Evolutionary conservation across 2,888 invertebrate species (phyloP), one percentile per base, ranked within the genome.

Genomic region (Pristionchus mayeri): DNA sequence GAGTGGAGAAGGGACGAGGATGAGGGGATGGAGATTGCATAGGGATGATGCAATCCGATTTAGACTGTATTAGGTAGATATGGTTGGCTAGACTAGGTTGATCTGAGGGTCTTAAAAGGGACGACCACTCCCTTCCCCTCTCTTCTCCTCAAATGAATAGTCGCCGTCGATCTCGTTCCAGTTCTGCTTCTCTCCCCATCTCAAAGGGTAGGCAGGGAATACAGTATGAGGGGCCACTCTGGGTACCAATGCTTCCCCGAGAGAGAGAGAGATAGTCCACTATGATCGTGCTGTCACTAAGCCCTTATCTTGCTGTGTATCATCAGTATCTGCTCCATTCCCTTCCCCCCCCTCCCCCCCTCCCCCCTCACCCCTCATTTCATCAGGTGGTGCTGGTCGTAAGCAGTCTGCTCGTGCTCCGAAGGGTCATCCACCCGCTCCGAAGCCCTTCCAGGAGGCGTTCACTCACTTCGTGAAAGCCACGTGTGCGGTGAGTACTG

Each of bases 391-490:
- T 9, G 21, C 16, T 7, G 40, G 40, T 44, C 71, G 71, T 44
- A 71, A 71, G 71, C 40, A 34, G 63, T 63, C 63, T 6, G 71
- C 71, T 7, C 24, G 71, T 18, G 71, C 40, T n/a, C 24, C 71
- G n/a, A 71, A 71, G 40, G 40, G 40, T 1, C 40, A 7, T 6
- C 18, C 34, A 34, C 7, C 7, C n/a, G 37, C 71, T 0, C 7
- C 40, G 3, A 71, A n/a, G 16, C 34, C 34, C 34, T 7, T 34
- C 18, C 13, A 86, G 48, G 79, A 50, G 9, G 63, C 78, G 30
- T 78, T 85, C 60, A 48, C 21, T 18, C 85, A 87, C 9, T 87
- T 87, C 27, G 85, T 87, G 30, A 83, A 85, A 27, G 44, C 76
- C 2, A 86, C 87, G 0, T 84, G 80, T 52, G 60, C 80, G 50